Evolutionary conservation across 92 coral and sea anemone species (phyloP).

Genomic region (Galaxea fascicularis): DNA sequence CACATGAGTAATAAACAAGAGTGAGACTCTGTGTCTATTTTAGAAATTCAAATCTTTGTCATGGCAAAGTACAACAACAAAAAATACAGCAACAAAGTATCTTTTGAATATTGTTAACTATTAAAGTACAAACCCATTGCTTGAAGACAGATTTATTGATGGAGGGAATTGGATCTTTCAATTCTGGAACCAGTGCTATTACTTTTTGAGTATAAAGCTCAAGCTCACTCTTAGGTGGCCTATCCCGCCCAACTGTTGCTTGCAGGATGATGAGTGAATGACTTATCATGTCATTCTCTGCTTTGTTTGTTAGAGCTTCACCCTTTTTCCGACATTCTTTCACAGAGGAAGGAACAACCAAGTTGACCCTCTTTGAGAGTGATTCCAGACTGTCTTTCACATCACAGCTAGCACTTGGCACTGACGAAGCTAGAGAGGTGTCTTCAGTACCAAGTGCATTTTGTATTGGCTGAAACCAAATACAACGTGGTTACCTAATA

Average conservation of each 20-base stretch:
- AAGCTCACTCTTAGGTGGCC: background rate
- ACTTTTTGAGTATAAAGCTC: background rate
- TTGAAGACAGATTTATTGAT: background rate
- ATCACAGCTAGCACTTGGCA: background rate
- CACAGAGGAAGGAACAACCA: background rate
- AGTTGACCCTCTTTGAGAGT: background rate
- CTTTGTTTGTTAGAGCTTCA: background rate
- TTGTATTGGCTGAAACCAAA: background rate
- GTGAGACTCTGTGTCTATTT: background rate
- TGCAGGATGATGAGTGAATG: constrained; percentile 3
- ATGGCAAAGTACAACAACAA: background rate
- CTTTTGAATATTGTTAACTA: background rate
- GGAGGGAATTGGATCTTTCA: background rate
- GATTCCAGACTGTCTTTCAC: background rate
- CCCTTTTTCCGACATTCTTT: background rate
- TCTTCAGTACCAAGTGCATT: background rate
- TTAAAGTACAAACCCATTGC: background rate
- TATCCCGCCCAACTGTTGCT: constrained; percentile 11
- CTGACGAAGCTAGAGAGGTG: constrained; percentile 2
- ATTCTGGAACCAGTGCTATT: constrained; percentile 1
- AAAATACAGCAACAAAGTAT: background rate
- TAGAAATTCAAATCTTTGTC: background rate
- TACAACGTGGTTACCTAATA: constrained; percentile 1
- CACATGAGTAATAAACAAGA: background rate
- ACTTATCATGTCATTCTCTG: background rate